Evolutionary conservation across 2,888 invertebrate genomes (phyloP).

Genomic region (Pollenia amentaria): DNA sequence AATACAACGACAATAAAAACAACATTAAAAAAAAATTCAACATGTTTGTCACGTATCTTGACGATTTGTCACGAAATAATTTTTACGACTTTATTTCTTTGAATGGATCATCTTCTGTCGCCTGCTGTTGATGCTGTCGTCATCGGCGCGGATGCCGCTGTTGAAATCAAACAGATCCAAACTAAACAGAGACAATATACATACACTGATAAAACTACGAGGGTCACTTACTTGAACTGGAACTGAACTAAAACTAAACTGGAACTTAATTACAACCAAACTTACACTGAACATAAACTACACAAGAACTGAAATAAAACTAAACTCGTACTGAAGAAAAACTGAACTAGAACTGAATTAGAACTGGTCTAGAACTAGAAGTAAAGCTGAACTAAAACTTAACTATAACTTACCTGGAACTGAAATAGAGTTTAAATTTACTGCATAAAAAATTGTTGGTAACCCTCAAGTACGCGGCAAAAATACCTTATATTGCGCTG

Average conservation of each 20-base stretch:
- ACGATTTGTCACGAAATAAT: conserved; percentile 85
- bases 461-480: no score
- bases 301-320: no score
- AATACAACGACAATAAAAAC: conserved; percentile 63
- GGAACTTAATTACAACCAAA: no score
- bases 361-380: no score
- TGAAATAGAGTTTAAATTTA: no score
- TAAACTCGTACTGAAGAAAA: background rate
- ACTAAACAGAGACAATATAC: background rate
- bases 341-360: no score
- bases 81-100: conserved; percentile 83
- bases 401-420: no score
- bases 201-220: background rate
- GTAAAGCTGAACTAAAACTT: no score
- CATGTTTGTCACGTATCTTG: conserved; percentile 83
- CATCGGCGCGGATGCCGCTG: conserved; percentile 3
- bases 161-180: conserved; percentile 32
- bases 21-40: conserved; percentile 74
- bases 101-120: conserved; percentile 72
- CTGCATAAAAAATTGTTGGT: no score
- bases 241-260: no score
- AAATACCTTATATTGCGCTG: no score
- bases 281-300: no score
- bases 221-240: background rate
- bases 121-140: conserved; percentile 57